phyloP scores from a whole-genome alignment of 1,140 invertebrate species.

The Cotesia glomerata region DNA sequence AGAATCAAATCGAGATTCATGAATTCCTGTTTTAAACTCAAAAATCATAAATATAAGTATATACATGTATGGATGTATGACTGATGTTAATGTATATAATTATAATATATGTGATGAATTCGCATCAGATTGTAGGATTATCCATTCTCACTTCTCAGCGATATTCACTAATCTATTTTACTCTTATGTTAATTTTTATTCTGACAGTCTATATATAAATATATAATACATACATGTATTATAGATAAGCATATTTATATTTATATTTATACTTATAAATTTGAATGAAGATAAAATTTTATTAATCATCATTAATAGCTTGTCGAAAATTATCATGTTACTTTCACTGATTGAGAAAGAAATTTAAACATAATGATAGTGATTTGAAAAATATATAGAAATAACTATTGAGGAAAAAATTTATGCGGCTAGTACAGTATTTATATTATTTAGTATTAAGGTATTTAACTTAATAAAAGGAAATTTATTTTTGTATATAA shows the following conservation, averaged over 20 bases:
- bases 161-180: neutral
- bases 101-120: neutral
- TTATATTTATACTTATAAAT: neutral
- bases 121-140: neutral
- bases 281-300: neutral
- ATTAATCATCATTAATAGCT: neutral
- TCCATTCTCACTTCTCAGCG: neutral
- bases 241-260: too few species aligned
- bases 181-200: neutral
- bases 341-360: neutral
- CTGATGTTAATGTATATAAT: neutral
- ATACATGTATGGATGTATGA: too few species aligned
- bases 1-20: too few species aligned
- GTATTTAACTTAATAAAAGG: neutral
- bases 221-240: neutral
- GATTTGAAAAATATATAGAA: too few species aligned
- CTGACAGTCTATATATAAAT: neutral
- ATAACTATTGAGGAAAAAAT: too few species aligned
- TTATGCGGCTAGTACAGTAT: neutral
- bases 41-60: too few species aligned
- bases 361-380: too few species aligned
- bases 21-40: too few species aligned
- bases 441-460: neutral
- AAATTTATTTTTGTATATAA: neutral
- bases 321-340: conserved; percentile 2